phyloP scores from a whole-genome alignment of 2,113 vertebrate species.

The Raja brachyura region DNA sequence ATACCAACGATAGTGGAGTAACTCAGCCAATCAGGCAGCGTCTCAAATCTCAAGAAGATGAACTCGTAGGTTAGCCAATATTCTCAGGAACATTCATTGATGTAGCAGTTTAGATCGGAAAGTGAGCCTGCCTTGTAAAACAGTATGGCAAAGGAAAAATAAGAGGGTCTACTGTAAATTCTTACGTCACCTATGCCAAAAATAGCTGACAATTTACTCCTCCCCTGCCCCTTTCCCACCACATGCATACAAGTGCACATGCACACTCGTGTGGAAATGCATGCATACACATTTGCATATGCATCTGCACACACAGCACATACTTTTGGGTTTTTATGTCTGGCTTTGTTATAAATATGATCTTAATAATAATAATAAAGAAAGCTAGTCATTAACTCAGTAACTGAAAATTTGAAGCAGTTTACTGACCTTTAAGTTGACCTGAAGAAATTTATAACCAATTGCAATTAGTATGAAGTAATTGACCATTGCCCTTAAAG shows the following conservation, averaged over 20 bases:
- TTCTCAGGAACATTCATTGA: not conserved
- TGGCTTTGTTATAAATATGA: not conserved
- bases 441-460: slow-evolving; percentile 1
- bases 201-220: too few relatives aligned
- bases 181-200: too few relatives aligned
- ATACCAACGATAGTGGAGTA: too few relatives aligned
- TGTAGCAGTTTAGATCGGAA: not conserved
- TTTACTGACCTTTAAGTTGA: slow-evolving; percentile 20
- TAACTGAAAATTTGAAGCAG: slow-evolving; percentile 12
- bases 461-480: not conserved
- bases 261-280: too few relatives aligned
- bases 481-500: not conserved
- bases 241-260: too few relatives aligned
- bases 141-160: not conserved
- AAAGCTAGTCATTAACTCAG: not conserved
- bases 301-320: too few relatives aligned
- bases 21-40: too few relatives aligned
- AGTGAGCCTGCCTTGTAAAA: not conserved
- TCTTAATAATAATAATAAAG: not conserved
- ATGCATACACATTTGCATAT: too few relatives aligned
- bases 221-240: not conserved
- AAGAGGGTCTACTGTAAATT: not conserved
- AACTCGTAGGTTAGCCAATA: not conserved
- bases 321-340: not conserved
- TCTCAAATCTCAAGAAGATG: too few relatives aligned